Percentiles rank a stretch among this genome's conserved stretches.
Conservation (phyloP, 1,140 invertebrate genomes). For the Dendroctonus valens region DNA sequence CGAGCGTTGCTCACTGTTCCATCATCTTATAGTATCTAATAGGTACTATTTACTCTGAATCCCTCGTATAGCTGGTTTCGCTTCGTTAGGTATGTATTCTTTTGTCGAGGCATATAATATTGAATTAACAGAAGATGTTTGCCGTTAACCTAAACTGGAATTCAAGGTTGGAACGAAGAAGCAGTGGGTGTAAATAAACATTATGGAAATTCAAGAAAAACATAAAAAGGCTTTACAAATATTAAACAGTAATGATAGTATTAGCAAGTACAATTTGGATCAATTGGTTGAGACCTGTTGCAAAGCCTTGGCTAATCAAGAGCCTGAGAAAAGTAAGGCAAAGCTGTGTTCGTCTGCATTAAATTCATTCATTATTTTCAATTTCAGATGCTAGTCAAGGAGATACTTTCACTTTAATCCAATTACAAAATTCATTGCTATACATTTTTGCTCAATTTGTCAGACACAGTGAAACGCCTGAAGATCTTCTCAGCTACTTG, state of each 20-base stretch:
- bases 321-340: slow-evolving; percentile 43
- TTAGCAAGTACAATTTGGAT: slow-evolving; percentile 47
- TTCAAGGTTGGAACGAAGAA: too few species aligned
- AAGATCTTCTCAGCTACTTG: slow-evolving; percentile 48
- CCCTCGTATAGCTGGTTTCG: too few species aligned
- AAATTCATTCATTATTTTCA: slow-evolving; percentile 1
- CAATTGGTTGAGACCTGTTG: slow-evolving; percentile 49
- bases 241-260: slow-evolving; percentile 44
- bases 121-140: too few species aligned
- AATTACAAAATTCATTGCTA: slow-evolving; percentile 46
- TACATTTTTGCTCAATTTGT: slow-evolving; percentile 52
- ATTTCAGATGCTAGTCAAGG: background rate
- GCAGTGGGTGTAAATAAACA: background rate
- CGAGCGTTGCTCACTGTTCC: too few species aligned
- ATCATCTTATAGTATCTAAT: too few species aligned
- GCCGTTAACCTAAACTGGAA: too few species aligned
- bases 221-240: slow-evolving; percentile 39
- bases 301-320: slow-evolving; percentile 41
- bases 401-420: slow-evolving; percentile 13
- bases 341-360: background rate
- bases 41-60: too few species aligned
- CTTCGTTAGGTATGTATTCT: too few species aligned
- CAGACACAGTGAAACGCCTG: slow-evolving; percentile 47
- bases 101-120: too few species aligned
- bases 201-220: slow-evolving; percentile 34